Conservation (phyloP, 2,888 invertebrate genomes). For the Lingula anatina region DNA sequence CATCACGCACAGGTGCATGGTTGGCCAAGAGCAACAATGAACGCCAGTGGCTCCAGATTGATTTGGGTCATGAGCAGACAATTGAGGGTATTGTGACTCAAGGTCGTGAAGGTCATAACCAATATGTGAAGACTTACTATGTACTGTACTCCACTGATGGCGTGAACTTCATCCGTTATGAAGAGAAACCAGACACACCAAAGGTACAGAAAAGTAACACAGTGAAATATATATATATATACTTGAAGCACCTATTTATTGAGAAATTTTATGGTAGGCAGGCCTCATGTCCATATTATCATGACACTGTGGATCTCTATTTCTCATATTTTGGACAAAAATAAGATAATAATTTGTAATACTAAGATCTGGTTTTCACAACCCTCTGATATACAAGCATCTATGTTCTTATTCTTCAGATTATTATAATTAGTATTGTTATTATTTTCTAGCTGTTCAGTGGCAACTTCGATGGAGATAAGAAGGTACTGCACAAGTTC, state of each 20-base stretch:
- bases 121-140: not conserved
- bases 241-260: too few species aligned
- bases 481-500: slow-evolving; percentile 4
- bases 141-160: not conserved
- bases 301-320: too few species aligned
- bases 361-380: too few species aligned
- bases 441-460: slow-evolving; percentile 8
- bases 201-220: slow-evolving; percentile 2
- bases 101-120: not conserved
- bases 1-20: not conserved
- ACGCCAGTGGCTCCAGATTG: slow-evolving; percentile 7
- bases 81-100: not conserved
- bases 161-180: slow-evolving; percentile 1
- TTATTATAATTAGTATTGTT: too few species aligned
- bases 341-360: too few species aligned
- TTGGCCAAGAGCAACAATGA: slow-evolving; percentile 1
- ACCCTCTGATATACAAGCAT: too few species aligned
- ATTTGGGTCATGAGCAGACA: slow-evolving; percentile 4
- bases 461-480: slow-evolving; percentile 13
- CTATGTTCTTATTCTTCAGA: too few species aligned
- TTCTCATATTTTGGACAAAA: too few species aligned
- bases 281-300: too few species aligned
- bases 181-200: slow-evolving; percentile 3
- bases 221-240: too few species aligned
- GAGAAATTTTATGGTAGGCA: too few species aligned